Base-by-base conservation (phyloP, 2,113 vertebrate species). In the Isurus oxyrinchus region DNA sequence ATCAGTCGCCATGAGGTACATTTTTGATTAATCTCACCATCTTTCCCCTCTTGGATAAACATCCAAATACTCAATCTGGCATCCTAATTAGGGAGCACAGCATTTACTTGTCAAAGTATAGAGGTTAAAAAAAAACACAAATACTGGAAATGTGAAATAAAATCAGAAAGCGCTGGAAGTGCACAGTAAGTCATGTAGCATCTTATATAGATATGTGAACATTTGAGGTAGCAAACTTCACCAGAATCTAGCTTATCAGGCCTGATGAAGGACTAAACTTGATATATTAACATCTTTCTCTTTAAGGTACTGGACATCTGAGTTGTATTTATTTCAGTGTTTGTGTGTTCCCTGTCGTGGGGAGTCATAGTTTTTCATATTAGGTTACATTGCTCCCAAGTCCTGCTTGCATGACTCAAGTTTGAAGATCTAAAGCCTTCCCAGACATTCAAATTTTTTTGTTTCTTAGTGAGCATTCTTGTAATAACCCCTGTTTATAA, bases 71-170 rank as follows among this genome's bases (percentile, higher is more conserved):
- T 91, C 88, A 91, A 91, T 35, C 88, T 91, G 55, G 53, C 88
- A 91, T 59, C 55, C 88, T 59, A 59, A 59, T 91, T 91, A 59
- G 88, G 88, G 59, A 61, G 25, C 55, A 91, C 88, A 91, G 88
- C 55, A 91, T 91, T 91, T 55, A 44, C 81, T 44, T 57, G 8
- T 59, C 55, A 57, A 57, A 59, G 49, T 23, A 27, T 3, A 55
- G 53, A 13, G 25, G 25, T 49, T 86, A 6, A 55, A 25, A 55
- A 49, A 88, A 27, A 55, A 55, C 86, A 88, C 25, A 88, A 88
- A 88, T 55, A 55, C 44, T 55, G 5, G 23, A 88, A 55, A 23
- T 14, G 25, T 27, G 86, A 88, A 88, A 53, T 88, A 88, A 88
- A 27, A 88, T 25, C 40, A 44, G 81, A 84, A 84, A 44, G 19